Evolutionary conservation across 1,140 invertebrate genomes (phyloP), one percentile per base, ranked within the genome.

Genomic region (Drosophila ficusphila): DNA sequence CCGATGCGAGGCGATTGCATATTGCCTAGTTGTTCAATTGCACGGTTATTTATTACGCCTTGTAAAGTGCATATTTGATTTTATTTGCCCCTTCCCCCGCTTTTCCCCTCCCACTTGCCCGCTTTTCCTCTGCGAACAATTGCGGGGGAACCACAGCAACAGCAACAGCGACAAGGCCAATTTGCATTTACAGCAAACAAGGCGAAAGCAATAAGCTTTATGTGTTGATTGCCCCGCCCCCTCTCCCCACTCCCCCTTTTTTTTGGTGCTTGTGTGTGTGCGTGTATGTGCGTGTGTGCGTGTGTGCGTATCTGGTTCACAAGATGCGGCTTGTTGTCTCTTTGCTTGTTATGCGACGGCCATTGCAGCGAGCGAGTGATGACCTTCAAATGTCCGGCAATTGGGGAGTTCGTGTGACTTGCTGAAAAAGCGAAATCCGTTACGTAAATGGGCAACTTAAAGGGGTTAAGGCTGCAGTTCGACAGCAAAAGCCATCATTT

Each of bases 171-270:
- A 46, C 39, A 68, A 69, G 62, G 56, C 41, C 74, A 82, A 82
- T 82, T 83, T 75, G 72, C 77, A 76, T 72, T 52, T 69, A 47
- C 61, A 44, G 74, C 61, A 72, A 72, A 78, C 73, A 77, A 71
- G 76, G 56, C 51, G 53, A 56, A 65, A 62, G 76, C 76, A 79
- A 79, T 79, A 79, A 79, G 71, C 76, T 57, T 47, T 71, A 81
- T 76, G 58, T 81, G 72, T 52, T 56, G 76, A 79, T 78, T 78
- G 61, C 68, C 75, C 56, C 74, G 36, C 51, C 21, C 29, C 41
- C 31, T 2, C 38, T 3, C 6, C 11, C 3, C 11, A 34, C 23
- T 11, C 51, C 18, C 19, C 11, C 18, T 0, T 14, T 27, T 12
- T 39, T 4, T n/a, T 14, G 48, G n/a, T 19, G 16, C n/a, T 16